phyloP scores from a whole-genome alignment of 2,888 invertebrate species.

The Watsonalla binaria region DNA sequence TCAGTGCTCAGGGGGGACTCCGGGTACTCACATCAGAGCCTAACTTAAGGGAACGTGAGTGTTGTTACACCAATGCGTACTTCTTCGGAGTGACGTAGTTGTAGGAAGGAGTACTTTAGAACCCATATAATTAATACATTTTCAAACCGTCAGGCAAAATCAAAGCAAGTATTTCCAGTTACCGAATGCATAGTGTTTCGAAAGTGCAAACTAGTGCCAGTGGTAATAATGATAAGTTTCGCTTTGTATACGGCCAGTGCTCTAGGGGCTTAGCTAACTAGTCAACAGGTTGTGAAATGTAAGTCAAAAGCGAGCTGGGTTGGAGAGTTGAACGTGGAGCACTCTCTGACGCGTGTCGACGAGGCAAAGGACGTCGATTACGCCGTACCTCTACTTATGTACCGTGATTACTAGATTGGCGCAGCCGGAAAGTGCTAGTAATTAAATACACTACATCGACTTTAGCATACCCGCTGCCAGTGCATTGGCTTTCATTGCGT shows the following conservation, averaged over 20 bases:
- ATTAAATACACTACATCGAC: slow-evolving; percentile 69
- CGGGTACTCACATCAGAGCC: too few relatives aligned
- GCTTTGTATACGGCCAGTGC: slow-evolving; percentile 53
- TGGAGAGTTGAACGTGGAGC: slow-evolving; percentile 38
- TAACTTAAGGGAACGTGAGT: too few relatives aligned
- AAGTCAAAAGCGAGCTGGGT: slow-evolving; percentile 59
- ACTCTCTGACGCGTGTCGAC: slow-evolving; percentile 59
- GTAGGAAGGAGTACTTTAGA: too few relatives aligned
- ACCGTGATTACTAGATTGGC: slow-evolving; percentile 72
- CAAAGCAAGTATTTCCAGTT: too few relatives aligned
- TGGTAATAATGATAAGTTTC: slow-evolving; percentile 22
- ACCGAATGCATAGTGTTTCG: too few relatives aligned
- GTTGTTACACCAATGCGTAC: too few relatives aligned
- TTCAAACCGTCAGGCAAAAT: too few relatives aligned
- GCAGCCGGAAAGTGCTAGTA: slow-evolving; percentile 65
- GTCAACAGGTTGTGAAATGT: slow-evolving; percentile 75
- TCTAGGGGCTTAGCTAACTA: slow-evolving; percentile 56
- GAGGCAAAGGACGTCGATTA: slow-evolving; percentile 70
- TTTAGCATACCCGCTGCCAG: slow-evolving; percentile 29
- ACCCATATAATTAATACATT: too few relatives aligned
- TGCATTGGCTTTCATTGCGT: neutral
- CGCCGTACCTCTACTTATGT: slow-evolving; percentile 53
- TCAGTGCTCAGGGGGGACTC: too few relatives aligned
- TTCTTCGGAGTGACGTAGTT: too few relatives aligned
- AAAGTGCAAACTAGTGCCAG: neutral